Percentiles rank a stretch among this genome's conserved stretches.
Conservation (phyloP, 2,888 invertebrate species). For the Acheta domesticus region DNA sequence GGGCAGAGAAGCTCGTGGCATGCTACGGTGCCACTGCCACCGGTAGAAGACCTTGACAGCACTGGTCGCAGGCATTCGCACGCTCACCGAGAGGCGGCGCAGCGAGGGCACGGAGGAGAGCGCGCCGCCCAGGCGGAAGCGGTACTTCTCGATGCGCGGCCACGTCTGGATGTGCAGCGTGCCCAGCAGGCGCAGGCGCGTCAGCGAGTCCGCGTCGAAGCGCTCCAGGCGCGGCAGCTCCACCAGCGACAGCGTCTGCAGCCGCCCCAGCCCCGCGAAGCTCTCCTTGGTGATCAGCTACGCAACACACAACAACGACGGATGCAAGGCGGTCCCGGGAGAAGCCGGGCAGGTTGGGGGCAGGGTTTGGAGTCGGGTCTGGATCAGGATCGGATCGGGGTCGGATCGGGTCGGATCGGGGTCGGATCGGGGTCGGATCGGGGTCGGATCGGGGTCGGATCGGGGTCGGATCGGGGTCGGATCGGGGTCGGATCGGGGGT, state of each 20-base stretch:
- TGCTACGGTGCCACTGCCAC: too few relatives aligned
- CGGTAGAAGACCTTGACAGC: too few relatives aligned
- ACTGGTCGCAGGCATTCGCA: too few relatives aligned
- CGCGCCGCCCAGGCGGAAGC: constrained; percentile 43
- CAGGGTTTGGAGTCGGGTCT: too few relatives aligned
- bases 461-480: too few relatives aligned
- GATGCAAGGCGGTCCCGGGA: background rate
- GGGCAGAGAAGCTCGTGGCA: too few relatives aligned
- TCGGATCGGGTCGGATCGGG: too few relatives aligned
- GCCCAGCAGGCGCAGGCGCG: constrained; percentile 41
- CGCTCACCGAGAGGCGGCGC: constrained; percentile 19
- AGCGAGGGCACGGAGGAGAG: constrained; percentile 31
- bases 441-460: too few relatives aligned
- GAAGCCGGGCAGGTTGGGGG: background rate
- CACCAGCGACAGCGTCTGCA: constrained; percentile 72
- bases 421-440: too few relatives aligned
- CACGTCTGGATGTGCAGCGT: constrained; percentile 54
- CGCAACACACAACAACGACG: constrained; percentile 32
- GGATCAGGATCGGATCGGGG: too few relatives aligned
- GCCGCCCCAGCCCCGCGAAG: constrained; percentile 65
- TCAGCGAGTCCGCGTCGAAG: constrained; percentile 44
- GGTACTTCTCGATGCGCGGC: constrained; percentile 63
- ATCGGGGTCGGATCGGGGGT: too few relatives aligned
- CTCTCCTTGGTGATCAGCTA: constrained; percentile 68
- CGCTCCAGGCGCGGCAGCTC: constrained; percentile 60